Evolutionary conservation across 2,797 vertebrate genomes (phyloP), one percentile per base, ranked within the genome.

Genomic region (Lacerta viridis): DNA sequence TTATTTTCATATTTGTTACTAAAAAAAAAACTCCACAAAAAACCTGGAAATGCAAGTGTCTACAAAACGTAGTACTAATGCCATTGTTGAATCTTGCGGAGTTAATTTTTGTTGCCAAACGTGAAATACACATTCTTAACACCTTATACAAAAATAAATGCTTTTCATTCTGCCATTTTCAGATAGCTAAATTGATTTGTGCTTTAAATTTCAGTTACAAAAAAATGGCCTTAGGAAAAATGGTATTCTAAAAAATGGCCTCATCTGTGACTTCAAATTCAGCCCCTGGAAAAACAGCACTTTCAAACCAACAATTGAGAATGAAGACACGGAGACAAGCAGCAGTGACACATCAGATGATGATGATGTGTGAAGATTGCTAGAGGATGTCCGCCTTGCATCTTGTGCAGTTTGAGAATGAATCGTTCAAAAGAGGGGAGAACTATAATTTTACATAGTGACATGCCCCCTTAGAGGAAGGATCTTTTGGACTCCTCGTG

Each of bases 311-410:
- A 86, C 95, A 69, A 72, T 96, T 89, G 96, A 97, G 85, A 97
- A 96, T 80, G 97, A 97, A 4, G 97, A 97, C 94, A 96, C 97
- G 43, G 97, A 98, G 91, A 97, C 97, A 0, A 98, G 96, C 91
- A 98, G 97, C 96, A 98, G 96, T 64, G 97, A 98, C 96, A 98
- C 97, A 36, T 97, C 97, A 77, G 97, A 98, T 86, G 97, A 98
- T 29, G 97, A 98, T 69, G 96, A 97, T 87, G 92, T 97, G 90
- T 97, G 95, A 97, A 95, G 87, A 76, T 92, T 94, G 76, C 90
- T 89, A 85, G 93, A 94, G 94, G 95, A 86, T 89, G 84, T 74
- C 90, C 23, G 4, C 94, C 93, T 85, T 92, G 83, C 94, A 94
- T 95, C 87, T 95, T 5, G 39, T 89, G 86, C 94, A 88, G 91